Conservation (phyloP, 2,113 vertebrate genomes). For the Miniopterus natalensis region DNA sequence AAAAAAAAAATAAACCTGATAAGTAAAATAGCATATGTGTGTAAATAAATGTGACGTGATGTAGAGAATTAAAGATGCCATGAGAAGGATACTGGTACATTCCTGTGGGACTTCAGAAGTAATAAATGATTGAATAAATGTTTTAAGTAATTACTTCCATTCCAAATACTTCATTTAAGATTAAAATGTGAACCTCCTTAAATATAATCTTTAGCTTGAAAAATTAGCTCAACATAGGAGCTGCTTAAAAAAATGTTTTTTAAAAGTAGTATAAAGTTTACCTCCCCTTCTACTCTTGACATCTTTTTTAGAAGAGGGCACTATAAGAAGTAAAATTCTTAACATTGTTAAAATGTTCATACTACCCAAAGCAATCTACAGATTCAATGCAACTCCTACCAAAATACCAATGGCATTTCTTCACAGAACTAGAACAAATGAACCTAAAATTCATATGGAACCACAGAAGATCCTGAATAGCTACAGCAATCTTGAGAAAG, state of each 20-base stretch:
- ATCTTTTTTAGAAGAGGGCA: not conserved
- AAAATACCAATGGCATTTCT: not conserved
- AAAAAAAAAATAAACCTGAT: not conserved
- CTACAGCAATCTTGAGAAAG: not conserved
- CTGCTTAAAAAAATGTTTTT: not conserved
- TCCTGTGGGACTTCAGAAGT: not conserved
- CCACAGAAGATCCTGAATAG: too few species aligned
- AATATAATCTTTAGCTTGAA: not conserved
- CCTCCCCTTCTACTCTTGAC: not conserved
- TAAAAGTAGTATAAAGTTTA: not conserved
- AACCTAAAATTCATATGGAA: not conserved
- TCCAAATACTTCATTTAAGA: not conserved
- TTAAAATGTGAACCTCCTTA: not conserved
- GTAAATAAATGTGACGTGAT: not conserved
- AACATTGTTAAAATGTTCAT: not conserved
- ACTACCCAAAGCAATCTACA: not conserved
- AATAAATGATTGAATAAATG: not conserved
- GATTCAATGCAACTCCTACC: not conserved
- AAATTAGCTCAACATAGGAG: not conserved
- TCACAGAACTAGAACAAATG: not conserved
- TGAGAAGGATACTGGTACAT: not conserved
- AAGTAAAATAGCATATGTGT: not conserved
- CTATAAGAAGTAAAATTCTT: slow-evolving; percentile 6
- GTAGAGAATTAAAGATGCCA: not conserved
- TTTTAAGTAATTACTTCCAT: not conserved